A percentile compares a stretch with the other conserved stretches of the same genome.
These are phyloP conservation scores for Athripsodes cinereus DNA, from an alignment of 2,888 invertebrate species.

Conservation along the genomic window DNA sequence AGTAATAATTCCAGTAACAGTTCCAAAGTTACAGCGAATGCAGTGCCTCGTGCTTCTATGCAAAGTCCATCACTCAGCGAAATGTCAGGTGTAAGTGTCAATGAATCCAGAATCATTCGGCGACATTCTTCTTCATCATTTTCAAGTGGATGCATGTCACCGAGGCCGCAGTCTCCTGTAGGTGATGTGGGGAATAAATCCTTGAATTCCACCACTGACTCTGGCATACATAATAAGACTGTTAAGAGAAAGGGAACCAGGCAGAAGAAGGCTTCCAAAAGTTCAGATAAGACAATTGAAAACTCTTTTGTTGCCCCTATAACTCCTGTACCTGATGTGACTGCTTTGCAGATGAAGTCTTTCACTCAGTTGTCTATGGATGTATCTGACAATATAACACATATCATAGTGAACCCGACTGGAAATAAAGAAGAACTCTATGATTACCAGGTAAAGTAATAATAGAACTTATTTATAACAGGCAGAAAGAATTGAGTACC, in stretches of 20 bases:
- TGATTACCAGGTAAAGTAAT: constrained; percentile 52
- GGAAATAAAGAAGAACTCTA: constrained; percentile 18
- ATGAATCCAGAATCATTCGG: constrained; percentile 74
- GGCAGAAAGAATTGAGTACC: too few species aligned
- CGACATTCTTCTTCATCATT: constrained; percentile 80
- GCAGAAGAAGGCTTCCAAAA: constrained; percentile 10
- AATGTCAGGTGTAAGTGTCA: constrained; percentile 56
- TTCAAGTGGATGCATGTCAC: constrained; percentile 64
- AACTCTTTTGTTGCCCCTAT: neutral
- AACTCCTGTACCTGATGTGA: neutral
- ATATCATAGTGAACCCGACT: constrained; percentile 18
- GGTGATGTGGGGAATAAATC: constrained; percentile 1
- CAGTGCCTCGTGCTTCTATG: constrained; percentile 25
- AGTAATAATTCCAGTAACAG: constrained; percentile 34
- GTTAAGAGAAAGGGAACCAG: constrained; percentile 8
- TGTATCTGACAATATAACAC: constrained; percentile 18
- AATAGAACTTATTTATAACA: too few species aligned
- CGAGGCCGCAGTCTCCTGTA: constrained; percentile 30
- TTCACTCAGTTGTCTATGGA: constrained; percentile 21
- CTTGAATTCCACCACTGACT: constrained; percentile 5
- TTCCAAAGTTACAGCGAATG: constrained; percentile 30
- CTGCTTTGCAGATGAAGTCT: neutral
- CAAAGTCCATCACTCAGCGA: constrained; percentile 56
- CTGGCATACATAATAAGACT: constrained; percentile 16
- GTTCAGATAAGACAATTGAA: neutral